Conservation (phyloP, 1,140 invertebrate genomes). For the Hestina assimilis region DNA sequence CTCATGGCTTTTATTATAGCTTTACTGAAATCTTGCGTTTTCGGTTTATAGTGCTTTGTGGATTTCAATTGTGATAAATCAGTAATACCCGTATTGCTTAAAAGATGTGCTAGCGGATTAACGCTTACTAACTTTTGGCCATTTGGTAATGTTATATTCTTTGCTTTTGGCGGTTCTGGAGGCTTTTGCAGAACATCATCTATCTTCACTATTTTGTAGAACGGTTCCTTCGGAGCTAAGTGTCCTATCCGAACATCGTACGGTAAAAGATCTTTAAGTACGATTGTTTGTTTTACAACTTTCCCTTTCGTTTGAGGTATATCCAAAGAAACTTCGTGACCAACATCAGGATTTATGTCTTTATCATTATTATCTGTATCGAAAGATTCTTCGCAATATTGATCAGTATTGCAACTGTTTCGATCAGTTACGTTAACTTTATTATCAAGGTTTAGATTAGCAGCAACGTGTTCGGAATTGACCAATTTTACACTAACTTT, state of each 20-base stretch:
- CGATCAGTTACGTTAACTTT: neutral
- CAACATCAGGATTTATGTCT: constrained; percentile 51
- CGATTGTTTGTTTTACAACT: constrained; percentile 32
- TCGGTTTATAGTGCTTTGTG: constrained; percentile 47
- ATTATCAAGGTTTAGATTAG: constrained; percentile 11
- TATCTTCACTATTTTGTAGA: constrained; percentile 58
- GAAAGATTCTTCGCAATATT: constrained; percentile 3
- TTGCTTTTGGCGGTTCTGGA: constrained; percentile 3
- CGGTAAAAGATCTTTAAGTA: constrained; percentile 38
- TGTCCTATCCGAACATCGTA: constrained; percentile 48
- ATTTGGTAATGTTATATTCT: constrained; percentile 40
- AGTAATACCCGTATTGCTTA: constrained; percentile 41
- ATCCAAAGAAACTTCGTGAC: constrained; percentile 53
- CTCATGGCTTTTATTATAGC: constrained; percentile 21
- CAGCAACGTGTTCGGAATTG: constrained; percentile 13
- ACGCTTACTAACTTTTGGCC: constrained; percentile 55
- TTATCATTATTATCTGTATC: constrained; percentile 22
- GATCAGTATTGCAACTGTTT: neutral
- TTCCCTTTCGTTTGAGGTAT: constrained; percentile 28
- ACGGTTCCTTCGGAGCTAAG: constrained; percentile 52
- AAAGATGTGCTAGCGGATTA: constrained; percentile 57
- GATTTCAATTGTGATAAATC: constrained; percentile 32
- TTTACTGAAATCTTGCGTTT: constrained; percentile 25
- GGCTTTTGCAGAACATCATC: constrained; percentile 33
- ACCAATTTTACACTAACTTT: constrained; percentile 42